phyloP scores from a whole-genome alignment of 2,113 vertebrate species.

The Sylvietta virens region DNA sequence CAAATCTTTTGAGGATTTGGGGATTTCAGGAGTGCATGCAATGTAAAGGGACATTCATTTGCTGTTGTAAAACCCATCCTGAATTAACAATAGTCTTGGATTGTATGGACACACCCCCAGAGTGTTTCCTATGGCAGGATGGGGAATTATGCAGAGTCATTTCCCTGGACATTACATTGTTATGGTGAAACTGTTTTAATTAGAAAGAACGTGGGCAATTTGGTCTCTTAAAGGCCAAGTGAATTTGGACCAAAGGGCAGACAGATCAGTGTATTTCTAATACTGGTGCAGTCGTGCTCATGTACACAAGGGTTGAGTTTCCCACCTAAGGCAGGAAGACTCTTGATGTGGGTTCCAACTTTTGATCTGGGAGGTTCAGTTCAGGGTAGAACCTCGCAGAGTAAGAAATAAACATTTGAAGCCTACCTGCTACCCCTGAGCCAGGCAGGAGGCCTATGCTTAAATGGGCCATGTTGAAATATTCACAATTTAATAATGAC shows the following conservation, averaged over 20 bases:
- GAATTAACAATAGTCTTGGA: neutral
- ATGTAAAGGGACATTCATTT: neutral
- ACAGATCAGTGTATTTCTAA: neutral
- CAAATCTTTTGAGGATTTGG: neutral
- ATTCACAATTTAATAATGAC: slow-evolving; percentile 15
- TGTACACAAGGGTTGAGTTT: neutral
- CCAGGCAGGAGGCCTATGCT: neutral
- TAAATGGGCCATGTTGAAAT: neutral
- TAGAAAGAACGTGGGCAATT: neutral
- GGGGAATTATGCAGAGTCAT: neutral
- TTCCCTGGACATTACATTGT: neutral
- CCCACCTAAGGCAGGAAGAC: neutral
- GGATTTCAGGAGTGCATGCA: neutral
- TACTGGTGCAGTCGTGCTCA: neutral
- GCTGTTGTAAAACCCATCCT: neutral
- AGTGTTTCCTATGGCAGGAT: slow-evolving; percentile 5
- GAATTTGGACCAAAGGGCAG: neutral
- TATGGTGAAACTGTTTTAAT: neutral
- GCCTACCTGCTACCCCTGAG: neutral
- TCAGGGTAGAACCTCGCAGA: neutral
- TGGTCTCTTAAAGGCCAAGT: neutral
- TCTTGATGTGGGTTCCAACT: neutral
- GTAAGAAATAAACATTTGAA: neutral
- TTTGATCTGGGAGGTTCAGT: neutral
- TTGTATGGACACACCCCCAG: neutral